Conservation (phyloP, 2,888 invertebrate genomes). For the Pachydiplax longipennis region DNA sequence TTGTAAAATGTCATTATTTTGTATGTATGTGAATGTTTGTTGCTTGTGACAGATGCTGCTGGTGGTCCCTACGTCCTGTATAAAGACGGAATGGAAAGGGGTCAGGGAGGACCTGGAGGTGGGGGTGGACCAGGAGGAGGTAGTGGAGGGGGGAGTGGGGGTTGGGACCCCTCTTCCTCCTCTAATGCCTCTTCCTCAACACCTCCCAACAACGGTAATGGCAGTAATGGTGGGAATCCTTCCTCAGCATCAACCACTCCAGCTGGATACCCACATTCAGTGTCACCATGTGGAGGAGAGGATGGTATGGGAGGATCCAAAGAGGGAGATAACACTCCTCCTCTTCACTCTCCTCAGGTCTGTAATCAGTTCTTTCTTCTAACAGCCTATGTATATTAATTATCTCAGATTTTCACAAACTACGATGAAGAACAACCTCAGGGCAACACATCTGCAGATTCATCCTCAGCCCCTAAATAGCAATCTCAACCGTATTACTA, state of each 20-base stretch:
- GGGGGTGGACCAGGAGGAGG: slow-evolving; percentile 63
- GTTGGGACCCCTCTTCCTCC: slow-evolving; percentile 62
- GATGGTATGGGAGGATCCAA: slow-evolving; percentile 32
- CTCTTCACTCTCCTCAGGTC: slow-evolving; percentile 27
- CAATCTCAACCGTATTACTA: no score
- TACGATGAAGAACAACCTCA: no score
- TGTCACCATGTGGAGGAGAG: slow-evolving; percentile 52
- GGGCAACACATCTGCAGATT: no score
- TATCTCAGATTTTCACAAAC: no score
- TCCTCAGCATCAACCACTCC: slow-evolving; percentile 56
- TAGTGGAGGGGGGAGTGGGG: slow-evolving; percentile 55
- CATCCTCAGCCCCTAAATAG: no score
- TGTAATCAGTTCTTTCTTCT: background rate
- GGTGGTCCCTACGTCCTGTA: slow-evolving; percentile 88
- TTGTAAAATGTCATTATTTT: no score
- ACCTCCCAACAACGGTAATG: slow-evolving; percentile 58
- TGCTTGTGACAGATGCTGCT: slow-evolving; percentile 77
- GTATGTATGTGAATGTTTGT: background rate
- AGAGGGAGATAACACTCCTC: slow-evolving; percentile 23
- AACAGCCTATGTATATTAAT: background rate
- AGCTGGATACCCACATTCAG: slow-evolving; percentile 62
- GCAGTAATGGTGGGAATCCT: slow-evolving; percentile 53
- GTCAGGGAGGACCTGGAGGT: slow-evolving; percentile 70
- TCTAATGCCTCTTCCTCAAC: slow-evolving; percentile 64
- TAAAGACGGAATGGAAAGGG: slow-evolving; percentile 87